Base-by-base conservation (phyloP, 1,140 invertebrate species). In the Bombus ignitus region DNA sequence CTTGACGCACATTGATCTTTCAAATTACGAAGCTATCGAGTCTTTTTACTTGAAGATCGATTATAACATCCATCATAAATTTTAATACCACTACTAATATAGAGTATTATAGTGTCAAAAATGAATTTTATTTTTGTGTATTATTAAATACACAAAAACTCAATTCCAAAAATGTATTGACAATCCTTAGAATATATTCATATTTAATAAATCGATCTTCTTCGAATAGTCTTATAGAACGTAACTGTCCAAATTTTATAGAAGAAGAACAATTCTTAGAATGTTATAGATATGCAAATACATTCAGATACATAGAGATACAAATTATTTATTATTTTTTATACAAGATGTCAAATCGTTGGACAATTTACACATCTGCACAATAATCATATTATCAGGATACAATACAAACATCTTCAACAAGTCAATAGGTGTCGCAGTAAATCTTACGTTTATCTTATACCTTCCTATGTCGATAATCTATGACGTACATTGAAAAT, bases 401-500 rank as follows among this genome's bases (percentile, higher is more conserved):
- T 53, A 53, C 47, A 15, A 47, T 47, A 47, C 47, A 18, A 47
- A 47, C 1, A 47, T 47, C 15, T 18, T 47, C 59, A 8, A 22
- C 10, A 78, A 65, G 39, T 32, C 18, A 13, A 65, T 39, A 66
- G 15, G 18, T 78, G n/a, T 42, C 8, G n/a, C 35, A 42, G 68
- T 59, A 72, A 81, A 82, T 66, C 47, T 39, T 62, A 9, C 35
- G 9, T 32, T 12, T 4, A 65, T 75, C 25, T 65, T 32, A 22
- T 3, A 22, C 10, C 18, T 3, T 47, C n/a, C 15, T 15, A 10
- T 66, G 32, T n/a, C 2, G 35, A 76, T 66, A 76, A 83, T 76
- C 18, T 15, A 12, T 76, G 57, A 83, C 44, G 68, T 28, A 72
- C 73, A 39, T 32, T 12, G n/a, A 62, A 81, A 73, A 59, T 22